Conservation (phyloP, 2,113 vertebrate species). For the Mastomys coucha region DNA sequence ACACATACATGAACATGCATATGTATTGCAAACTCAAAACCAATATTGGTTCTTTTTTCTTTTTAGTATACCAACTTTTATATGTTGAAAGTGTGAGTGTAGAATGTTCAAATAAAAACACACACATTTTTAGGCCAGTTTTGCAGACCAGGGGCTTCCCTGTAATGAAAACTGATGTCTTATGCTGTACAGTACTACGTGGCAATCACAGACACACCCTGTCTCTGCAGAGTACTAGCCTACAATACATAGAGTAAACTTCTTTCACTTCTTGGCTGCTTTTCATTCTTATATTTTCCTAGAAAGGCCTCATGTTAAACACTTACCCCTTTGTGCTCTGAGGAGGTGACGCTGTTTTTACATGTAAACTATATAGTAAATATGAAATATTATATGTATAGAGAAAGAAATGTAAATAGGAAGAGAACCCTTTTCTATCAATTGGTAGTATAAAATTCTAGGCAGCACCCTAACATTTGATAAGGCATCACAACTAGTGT, state of each 20-base stretch:
- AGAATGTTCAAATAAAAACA: not conserved
- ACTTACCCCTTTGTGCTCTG: slow-evolving; percentile 66
- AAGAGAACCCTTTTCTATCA: not conserved
- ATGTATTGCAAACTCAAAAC: not conserved
- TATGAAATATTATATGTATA: slow-evolving; percentile 52
- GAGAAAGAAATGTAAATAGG: slow-evolving; percentile 24
- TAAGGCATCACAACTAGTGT: not conserved
- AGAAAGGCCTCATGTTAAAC: slow-evolving; percentile 74
- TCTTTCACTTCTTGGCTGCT: slow-evolving; percentile 59
- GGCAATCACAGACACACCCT: slow-evolving; percentile 38
- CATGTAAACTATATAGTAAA: not conserved
- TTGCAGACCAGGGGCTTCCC: not conserved
- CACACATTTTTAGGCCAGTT: not conserved
- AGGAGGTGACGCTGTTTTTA: slow-evolving; percentile 60
- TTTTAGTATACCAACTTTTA: not conserved
- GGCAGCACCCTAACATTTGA: not conserved
- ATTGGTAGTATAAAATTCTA: not conserved
- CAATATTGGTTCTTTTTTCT: not conserved
- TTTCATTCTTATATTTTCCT: slow-evolving; percentile 63
- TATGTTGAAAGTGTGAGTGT: slow-evolving; percentile 21
- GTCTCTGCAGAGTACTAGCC: slow-evolving; percentile 49
- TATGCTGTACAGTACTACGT: slow-evolving; percentile 37
- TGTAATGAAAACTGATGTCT: slow-evolving; percentile 35
- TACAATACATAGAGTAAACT: slow-evolving; percentile 54
- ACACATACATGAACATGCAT: not conserved